Conservation (phyloP, 2,797 vertebrate genomes). For the Eulemur rubriventer region DNA sequence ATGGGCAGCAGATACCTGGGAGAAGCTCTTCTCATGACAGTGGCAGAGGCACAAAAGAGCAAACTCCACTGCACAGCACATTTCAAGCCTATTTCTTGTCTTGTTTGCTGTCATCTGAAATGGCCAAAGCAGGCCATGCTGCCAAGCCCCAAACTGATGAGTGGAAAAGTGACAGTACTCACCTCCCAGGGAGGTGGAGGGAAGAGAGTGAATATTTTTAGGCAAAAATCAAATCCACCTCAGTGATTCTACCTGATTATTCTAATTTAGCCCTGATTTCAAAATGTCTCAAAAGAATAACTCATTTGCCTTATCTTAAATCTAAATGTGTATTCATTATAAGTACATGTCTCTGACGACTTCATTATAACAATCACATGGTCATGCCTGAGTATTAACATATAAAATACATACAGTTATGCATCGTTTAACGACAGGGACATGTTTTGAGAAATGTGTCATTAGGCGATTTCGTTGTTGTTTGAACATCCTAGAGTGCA, state of each 20-base stretch:
- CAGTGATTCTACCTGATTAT: background rate
- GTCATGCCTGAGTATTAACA: background rate
- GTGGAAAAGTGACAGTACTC: background rate
- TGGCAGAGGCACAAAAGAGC: background rate
- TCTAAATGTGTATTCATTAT: background rate
- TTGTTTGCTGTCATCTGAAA: background rate
- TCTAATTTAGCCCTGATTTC: background rate
- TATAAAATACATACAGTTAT: background rate
- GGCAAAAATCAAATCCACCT: background rate
- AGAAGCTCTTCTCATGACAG: background rate
- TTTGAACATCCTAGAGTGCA: background rate
- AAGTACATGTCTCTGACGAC: background rate
- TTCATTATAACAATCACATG: background rate
- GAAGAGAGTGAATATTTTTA: background rate
- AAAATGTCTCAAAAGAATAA: conserved; percentile 1
- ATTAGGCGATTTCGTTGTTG: background rate
- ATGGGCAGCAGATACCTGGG: too few relatives aligned
- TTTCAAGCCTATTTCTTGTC: background rate
- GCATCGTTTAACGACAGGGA: background rate
- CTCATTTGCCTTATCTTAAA: background rate
- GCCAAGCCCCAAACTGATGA: background rate
- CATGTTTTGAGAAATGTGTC: background rate
- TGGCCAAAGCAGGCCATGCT: background rate
- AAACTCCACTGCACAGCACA: too few relatives aligned
- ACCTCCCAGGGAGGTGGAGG: accelerated